Evolutionary conservation across 2,113 vertebrate species (phyloP).

Genomic region (Phocoena phocoena): DNA sequence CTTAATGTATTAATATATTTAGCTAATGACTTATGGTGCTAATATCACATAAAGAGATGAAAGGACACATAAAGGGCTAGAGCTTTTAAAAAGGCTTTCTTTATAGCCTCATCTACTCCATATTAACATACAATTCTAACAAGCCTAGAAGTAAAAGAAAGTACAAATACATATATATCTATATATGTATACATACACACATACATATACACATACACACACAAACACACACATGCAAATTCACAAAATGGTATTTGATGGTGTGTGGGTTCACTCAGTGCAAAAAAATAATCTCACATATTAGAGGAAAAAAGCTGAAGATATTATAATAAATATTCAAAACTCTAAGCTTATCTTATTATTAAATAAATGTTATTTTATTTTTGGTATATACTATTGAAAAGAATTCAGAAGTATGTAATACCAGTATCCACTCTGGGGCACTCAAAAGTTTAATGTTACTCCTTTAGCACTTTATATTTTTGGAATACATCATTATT

Average conservation of each 20-base stretch:
- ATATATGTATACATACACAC: neutral
- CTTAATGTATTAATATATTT: slow-evolving; percentile 59
- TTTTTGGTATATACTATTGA: neutral
- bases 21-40: slow-evolving; percentile 22
- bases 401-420: neutral
- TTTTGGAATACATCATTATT: slow-evolving; percentile 1
- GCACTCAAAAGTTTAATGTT: neutral
- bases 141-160: neutral
- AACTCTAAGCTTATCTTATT: neutral
- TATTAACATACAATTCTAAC: slow-evolving; percentile 1
- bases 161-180: neutral
- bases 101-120: slow-evolving; percentile 26
- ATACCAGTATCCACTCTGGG: neutral
- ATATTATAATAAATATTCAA: neutral
- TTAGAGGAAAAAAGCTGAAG: neutral
- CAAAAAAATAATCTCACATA: neutral
- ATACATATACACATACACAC: neutral
- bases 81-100: neutral
- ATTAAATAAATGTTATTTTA: neutral
- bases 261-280: neutral
- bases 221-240: neutral
- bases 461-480: neutral
- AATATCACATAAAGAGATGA: slow-evolving; percentile 29
- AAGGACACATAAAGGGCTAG: neutral
- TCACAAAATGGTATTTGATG: neutral